phyloP scores from a whole-genome alignment of 1,140 invertebrate genomes.

The Zaprionus ghesquierei region DNA sequence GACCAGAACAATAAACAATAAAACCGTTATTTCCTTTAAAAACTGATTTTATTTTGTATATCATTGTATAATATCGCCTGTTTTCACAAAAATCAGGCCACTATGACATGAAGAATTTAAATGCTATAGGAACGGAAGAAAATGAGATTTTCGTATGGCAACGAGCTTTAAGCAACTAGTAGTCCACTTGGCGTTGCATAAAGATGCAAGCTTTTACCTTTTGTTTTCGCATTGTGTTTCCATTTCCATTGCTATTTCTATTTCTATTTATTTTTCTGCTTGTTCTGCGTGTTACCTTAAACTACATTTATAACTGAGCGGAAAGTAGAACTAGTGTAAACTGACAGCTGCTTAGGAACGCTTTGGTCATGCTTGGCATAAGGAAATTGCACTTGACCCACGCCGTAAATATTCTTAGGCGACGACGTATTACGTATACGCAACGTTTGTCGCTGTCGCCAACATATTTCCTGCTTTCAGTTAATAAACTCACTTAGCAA shows the following conservation, averaged over 20 bases:
- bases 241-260: background rate
- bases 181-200: background rate
- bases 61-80: too few relatives aligned
- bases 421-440: slow-evolving; percentile 29
- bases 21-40: too few relatives aligned
- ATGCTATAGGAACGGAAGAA: too few relatives aligned
- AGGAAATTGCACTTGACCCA: slow-evolving; percentile 20
- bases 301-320: slow-evolving; percentile 2
- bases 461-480: background rate
- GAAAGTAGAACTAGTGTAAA: background rate
- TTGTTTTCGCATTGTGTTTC: background rate
- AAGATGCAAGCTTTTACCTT: background rate
- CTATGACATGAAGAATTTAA: too few relatives aligned
- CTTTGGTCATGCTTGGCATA: background rate
- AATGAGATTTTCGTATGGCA: background rate
- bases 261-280: background rate
- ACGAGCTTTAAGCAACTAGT: background rate
- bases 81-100: too few relatives aligned
- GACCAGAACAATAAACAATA: too few relatives aligned
- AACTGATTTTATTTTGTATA: too few relatives aligned
- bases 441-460: background rate
- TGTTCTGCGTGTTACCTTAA: background rate
- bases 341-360: slow-evolving; percentile 4
- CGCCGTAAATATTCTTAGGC: background rate
- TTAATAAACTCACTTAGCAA: background rate